A percentile compares a stretch with the other conserved stretches of the same genome.
Conservation (phyloP, 2,888 invertebrate species). For the Penaeus monodon region DNA sequence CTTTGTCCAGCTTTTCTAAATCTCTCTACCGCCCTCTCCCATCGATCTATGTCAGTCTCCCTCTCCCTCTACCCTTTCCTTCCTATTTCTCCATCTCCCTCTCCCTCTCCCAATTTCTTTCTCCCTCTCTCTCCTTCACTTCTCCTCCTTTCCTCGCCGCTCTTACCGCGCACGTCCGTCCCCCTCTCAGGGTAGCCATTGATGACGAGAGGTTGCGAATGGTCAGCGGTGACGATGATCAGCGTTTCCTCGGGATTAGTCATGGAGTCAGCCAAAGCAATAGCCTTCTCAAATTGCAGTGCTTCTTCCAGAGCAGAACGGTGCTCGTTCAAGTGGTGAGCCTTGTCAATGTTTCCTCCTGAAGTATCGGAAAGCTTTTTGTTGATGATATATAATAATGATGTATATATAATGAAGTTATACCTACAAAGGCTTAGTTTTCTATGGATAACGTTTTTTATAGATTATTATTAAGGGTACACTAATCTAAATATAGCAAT, state of each 20-base stretch:
- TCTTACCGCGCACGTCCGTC: slow-evolving; percentile 79
- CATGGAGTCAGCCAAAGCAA: slow-evolving; percentile 75
- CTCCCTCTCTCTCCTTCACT: background rate
- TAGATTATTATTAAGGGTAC: too few species aligned
- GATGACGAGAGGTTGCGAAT: slow-evolving; percentile 83
- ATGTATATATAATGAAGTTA: background rate
- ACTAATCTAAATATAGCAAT: too few species aligned
- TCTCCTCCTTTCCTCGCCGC: background rate
- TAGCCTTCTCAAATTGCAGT: slow-evolving; percentile 81
- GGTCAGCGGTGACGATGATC: slow-evolving; percentile 83
- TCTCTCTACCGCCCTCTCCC: background rate
- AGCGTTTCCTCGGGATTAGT: slow-evolving; percentile 80
- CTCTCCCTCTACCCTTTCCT: background rate
- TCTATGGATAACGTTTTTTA: too few species aligned
- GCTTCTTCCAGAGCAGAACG: slow-evolving; percentile 83
- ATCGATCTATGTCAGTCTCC: background rate
- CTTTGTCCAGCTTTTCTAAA: too few species aligned
- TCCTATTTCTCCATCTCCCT: too few species aligned
- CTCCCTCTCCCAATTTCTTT: background rate
- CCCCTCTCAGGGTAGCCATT: slow-evolving; percentile 82
- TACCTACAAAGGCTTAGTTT: too few species aligned
- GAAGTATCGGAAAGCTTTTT: background rate
- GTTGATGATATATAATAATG: background rate
- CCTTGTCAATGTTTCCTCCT: slow-evolving; percentile 82
- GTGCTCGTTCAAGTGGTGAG: slow-evolving; percentile 82